Conservation (phyloP, 64 coral and sea anemone genomes). For the Exaiptasia diaphana region DNA sequence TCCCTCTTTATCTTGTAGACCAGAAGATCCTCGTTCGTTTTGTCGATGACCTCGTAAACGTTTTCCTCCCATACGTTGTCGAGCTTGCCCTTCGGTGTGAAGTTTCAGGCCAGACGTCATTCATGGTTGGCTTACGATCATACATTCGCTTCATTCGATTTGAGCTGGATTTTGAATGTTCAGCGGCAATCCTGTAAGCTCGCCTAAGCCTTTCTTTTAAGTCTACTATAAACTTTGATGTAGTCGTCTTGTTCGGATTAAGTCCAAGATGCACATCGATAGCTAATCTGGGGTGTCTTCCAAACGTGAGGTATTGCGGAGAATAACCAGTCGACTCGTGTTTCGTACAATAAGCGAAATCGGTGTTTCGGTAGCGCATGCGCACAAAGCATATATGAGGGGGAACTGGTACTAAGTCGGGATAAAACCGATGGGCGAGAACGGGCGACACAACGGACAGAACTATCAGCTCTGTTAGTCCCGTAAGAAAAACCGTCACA, state of each 20-base stretch:
- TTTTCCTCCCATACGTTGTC: too few relatives aligned
- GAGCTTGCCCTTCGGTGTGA: slow-evolving; percentile 7
- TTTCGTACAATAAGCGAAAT: slow-evolving; percentile 16
- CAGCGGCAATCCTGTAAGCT: neutral
- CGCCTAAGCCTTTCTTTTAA: neutral
- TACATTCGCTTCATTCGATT: neutral
- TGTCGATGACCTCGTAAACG: too few relatives aligned
- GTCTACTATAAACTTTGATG: neutral
- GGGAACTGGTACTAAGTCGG: neutral
- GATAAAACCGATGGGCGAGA: too few relatives aligned
- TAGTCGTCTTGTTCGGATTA: neutral
- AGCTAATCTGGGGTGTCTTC: slow-evolving; percentile 25
- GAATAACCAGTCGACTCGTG: slow-evolving; percentile 28
- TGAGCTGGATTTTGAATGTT: neutral
- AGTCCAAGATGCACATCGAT: slow-evolving; percentile 30
- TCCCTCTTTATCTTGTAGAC: too few relatives aligned
- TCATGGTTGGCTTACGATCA: neutral
- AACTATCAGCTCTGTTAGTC: neutral
- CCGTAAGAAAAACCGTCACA: neutral
- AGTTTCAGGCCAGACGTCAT: slow-evolving; percentile 3
- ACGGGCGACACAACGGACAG: neutral
- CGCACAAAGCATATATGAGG: neutral
- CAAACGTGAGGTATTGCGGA: slow-evolving; percentile 42
- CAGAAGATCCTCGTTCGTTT: too few relatives aligned
- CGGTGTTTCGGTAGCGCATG: neutral